These are phyloP conservation scores for Timema podura DNA, from an alignment of 2,888 invertebrate genomes.

Conservation along the genomic window DNA sequence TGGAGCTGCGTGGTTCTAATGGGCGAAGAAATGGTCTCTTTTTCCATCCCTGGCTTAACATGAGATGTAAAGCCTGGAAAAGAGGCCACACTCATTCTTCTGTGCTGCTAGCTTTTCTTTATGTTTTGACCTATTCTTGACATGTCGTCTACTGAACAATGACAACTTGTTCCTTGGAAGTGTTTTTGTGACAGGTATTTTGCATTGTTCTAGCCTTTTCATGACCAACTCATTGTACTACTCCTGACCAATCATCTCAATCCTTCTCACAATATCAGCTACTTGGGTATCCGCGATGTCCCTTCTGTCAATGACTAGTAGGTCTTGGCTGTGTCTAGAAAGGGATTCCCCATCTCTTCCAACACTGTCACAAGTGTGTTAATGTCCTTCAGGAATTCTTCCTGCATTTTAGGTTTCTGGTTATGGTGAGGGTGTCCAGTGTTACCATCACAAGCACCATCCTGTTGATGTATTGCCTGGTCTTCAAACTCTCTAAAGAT, in stretches of 20 bases:
- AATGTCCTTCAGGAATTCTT: conserved; percentile 6
- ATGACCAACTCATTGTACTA: conserved; percentile 13
- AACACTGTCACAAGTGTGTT: neutral
- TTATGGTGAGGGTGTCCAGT: neutral
- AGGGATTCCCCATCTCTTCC: neutral
- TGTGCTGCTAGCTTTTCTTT: too few relatives aligned
- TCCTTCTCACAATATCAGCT: neutral
- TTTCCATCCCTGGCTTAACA: too few relatives aligned
- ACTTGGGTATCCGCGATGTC: neutral
- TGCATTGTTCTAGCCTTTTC: neutral
- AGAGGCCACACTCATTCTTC: too few relatives aligned
- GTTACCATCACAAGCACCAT: neutral
- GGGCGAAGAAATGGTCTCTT: too few relatives aligned
- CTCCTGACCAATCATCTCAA: neutral
- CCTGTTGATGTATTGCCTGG: neutral
- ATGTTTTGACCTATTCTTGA: too few relatives aligned
- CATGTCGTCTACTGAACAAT: too few relatives aligned
- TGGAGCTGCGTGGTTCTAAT: too few relatives aligned
- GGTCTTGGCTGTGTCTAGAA: conserved; percentile 1
- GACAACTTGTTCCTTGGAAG: too few relatives aligned
- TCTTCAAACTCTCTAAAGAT: conserved; percentile 5
- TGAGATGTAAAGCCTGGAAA: too few relatives aligned
- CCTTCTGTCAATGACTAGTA: neutral
- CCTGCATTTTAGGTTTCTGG: neutral
- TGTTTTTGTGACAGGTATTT: neutral